Evolutionary conservation across 2,113 vertebrate genomes (phyloP).

Genomic region (Camelus dromedarius): DNA sequence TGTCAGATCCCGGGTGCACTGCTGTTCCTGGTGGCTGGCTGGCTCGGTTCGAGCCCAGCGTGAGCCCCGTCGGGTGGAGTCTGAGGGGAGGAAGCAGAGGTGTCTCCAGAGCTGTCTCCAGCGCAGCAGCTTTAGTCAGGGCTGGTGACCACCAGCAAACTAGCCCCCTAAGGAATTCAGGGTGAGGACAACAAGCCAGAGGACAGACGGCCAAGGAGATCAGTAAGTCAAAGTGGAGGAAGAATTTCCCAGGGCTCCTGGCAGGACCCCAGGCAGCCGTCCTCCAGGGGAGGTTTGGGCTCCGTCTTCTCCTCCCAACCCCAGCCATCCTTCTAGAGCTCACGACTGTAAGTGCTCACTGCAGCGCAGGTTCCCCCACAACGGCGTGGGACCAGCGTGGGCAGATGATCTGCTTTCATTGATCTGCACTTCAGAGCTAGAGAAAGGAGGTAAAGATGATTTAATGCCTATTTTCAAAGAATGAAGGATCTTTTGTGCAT

Average conservation of each 20-base stretch:
- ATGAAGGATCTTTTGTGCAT: slow-evolving; percentile 57
- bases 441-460: slow-evolving; percentile 50
- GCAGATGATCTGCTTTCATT: slow-evolving; percentile 42
- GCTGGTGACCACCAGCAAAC: not conserved
- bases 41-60: not conserved
- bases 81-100: too few species aligned
- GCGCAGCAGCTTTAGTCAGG: not conserved
- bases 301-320: not conserved
- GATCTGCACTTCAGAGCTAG: slow-evolving; percentile 48
- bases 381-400: not conserved
- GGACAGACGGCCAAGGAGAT: not conserved
- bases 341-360: not conserved
- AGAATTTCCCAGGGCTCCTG: not conserved
- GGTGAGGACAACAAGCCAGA: not conserved
- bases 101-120: not conserved
- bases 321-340: not conserved
- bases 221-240: not conserved
- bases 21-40: not conserved
- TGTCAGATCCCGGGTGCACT: not conserved
- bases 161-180: not conserved
- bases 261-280: not conserved
- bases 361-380: not conserved
- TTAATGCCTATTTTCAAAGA: slow-evolving; percentile 67
- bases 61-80: not conserved
- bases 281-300: not conserved